Base-by-base conservation (phyloP, 1,140 invertebrate species). In the Bombus affinis region DNA sequence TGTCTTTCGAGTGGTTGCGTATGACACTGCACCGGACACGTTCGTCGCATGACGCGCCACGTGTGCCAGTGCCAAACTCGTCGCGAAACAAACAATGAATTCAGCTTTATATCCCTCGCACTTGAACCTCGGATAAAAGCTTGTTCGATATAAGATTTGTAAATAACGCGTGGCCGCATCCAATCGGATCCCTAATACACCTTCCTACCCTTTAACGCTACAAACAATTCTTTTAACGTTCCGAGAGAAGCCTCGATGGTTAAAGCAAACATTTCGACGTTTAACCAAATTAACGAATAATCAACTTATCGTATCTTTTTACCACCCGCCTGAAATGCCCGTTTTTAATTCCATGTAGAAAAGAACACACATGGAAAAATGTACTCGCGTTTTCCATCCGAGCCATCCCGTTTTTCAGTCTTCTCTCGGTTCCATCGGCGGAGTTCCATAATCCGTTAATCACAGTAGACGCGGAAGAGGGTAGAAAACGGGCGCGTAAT, bases 31-130 rank as follows among this genome's bases (percentile, higher is more conserved):
- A 70, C 74, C 78, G 81, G 81, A 76, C 88, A 88, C 93, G 91
- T 85, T 89, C 88, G 92, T 93, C 93, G 93, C 91, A 92, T 92
- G 93, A 90, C 90, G 89, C 84, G 91, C 85, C 93, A 94, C 93
- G 93, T 94, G 93, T 80, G 78, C 89, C 75, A 72, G 91, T 91
- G 91, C 87, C 91, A 90, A 91, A 92, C 90, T 92, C 88, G 89
- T 93, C 87, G 89, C 70, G 85, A 59, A 79, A 85, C 91, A 94
- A 94, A 95, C 93, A 94, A 93, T 81, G 91, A 92, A 94, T 93
- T 90, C 92, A 93, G 89, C 88, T 88, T 89, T 88, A 89, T 86
- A 87, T 88, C 78, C 77, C 42, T 76, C 47, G 62, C 78, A 74
- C 86, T 87, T 84, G 59, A 82, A 35, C 32, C 25, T 1, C 59